Conservation (phyloP, 2,797 vertebrate species). For the Rhinoraja longicauda region DNA sequence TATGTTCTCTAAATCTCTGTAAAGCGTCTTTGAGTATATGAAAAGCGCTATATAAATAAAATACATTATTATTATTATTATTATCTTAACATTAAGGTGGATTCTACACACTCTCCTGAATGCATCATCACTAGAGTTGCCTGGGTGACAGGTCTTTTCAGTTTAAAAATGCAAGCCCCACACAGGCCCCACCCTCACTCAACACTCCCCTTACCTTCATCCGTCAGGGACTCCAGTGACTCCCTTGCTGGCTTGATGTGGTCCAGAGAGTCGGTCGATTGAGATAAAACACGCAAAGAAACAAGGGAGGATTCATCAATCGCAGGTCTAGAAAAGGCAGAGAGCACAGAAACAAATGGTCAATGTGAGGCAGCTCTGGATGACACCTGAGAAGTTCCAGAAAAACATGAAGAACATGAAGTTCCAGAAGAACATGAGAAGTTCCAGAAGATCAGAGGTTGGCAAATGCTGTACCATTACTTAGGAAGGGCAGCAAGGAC, state of each 20-base stretch:
- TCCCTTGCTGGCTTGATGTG: slow-evolving; percentile 85
- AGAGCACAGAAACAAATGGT: not conserved
- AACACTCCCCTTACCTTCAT: slow-evolving; percentile 71
- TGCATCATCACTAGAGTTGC: not conserved
- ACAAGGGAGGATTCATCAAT: slow-evolving; percentile 81
- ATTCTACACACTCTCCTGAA: not conserved
- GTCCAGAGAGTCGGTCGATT: slow-evolving; percentile 92
- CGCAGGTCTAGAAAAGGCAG: slow-evolving; percentile 63
- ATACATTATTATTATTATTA: too few species aligned
- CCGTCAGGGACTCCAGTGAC: slow-evolving; percentile 87
- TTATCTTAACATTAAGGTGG: not conserved
- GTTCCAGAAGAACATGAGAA: too few species aligned
- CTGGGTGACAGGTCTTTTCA: not conserved
- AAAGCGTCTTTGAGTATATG: too few species aligned
- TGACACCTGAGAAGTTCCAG: too few species aligned
- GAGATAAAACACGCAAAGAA: slow-evolving; percentile 79
- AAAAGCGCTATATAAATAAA: too few species aligned
- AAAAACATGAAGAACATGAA: too few species aligned
- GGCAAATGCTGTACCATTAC: too few species aligned
- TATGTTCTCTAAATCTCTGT: too few species aligned
- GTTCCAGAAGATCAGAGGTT: too few species aligned
- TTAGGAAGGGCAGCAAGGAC: too few species aligned
- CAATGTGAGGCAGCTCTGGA: not conserved
- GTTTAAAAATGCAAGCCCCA: not conserved
- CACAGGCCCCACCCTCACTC: not conserved